Base-by-base conservation (phyloP, 2,888 invertebrate species). In the Patella caerulea region DNA sequence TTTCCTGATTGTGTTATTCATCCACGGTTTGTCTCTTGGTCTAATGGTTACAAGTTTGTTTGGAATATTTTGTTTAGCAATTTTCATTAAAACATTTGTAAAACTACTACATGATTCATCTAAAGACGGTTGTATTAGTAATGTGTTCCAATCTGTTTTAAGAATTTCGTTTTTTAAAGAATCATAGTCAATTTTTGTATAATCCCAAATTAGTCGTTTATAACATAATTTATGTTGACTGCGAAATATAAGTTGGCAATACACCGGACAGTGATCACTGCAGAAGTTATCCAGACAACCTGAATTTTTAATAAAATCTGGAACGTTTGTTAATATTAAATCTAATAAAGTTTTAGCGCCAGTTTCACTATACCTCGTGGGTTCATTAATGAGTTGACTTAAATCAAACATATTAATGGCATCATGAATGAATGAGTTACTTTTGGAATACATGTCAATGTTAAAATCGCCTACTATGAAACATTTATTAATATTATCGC, bases 381-480 rank as follows among this genome's bases (percentile, higher is more conserved):
- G 65, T 65, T n/a, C 24, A 2, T 24, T 65, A 65, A 65, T 65
- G 24, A 65, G 65, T 19, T 12, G 19, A 65, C 9, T 65, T 19
- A 65, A 24, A 65, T n/a, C 65, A 65, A 19, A 65, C 19, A 65
- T 65, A 19, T 65, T n/a, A 14, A 65, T 65, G 12, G 65, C 65
- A 65, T 65, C 65, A 65, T 65, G 65, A 19, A 65, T 65, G 17
- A 65, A 65, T 11, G 65, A 65, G 15, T 65, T 65, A 65, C 19
- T 65, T 65, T 65, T 65, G 24, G 65, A 19, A 11, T 19, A 24
- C 9, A 65, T 19, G 19, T 19, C 65, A 19, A 65, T 65, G 65
- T 65, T 65, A 65, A 65, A 65, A 65, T 65, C 65, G 65, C 65
- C 65, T 19, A 65, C n/a, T 7, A 19, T 65, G 24, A 65, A 65